Conservation (phyloP, 2,888 invertebrate genomes). For the Agonopterix subpropinquella region DNA sequence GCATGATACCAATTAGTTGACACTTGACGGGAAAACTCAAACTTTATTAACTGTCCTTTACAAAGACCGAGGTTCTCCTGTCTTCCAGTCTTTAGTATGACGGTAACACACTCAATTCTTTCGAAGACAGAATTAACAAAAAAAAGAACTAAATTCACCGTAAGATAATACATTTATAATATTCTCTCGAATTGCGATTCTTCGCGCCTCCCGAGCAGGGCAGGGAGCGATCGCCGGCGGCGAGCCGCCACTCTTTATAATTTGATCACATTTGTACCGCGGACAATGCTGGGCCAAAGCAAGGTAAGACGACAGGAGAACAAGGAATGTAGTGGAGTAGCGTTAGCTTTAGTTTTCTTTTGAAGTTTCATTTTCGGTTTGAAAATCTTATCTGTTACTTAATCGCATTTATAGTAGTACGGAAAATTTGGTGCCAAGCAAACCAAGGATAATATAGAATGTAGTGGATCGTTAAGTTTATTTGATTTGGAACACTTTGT, state of each 20-base stretch:
- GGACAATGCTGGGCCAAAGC: conserved; percentile 70
- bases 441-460: too few species aligned
- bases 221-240: conserved; percentile 17
- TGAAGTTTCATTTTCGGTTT: not conserved
- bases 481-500: too few species aligned
- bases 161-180: conserved; percentile 29
- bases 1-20: too few species aligned
- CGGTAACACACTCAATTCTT: not conserved
- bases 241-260: conserved; percentile 70
- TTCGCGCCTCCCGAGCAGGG: conserved; percentile 40
- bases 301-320: conserved; percentile 48
- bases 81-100: too few species aligned
- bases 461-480: too few species aligned
- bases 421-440: not conserved
- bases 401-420: not conserved
- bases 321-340: conserved; percentile 29
- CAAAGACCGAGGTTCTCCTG: too few species aligned
- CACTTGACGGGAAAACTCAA: too few species aligned
- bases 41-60: too few species aligned
- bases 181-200: conserved; percentile 44
- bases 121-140: not conserved
- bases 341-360: not conserved
- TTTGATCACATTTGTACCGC: conserved; percentile 74
- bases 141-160: not conserved
- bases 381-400: not conserved